Evolutionary conservation across 2,888 invertebrate species (phyloP), one percentile per base, ranked within the genome.

Genomic region (Mechanitis mazaeus): DNA sequence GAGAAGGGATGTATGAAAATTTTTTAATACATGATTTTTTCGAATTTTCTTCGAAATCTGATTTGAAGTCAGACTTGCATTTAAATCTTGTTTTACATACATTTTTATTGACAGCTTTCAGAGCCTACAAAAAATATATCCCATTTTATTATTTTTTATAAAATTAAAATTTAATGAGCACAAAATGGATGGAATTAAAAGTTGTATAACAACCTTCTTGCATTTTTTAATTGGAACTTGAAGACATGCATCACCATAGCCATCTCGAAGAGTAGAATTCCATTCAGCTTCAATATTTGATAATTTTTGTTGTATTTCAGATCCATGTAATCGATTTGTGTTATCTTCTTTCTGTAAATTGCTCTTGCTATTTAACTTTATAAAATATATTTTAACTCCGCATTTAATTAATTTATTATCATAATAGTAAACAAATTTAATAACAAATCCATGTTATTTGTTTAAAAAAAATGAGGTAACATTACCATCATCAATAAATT

Each of bases 141-240:
- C 35, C 9, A 11, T 42, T 42, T 42, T 3, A 50, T 11, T 12
- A 54, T 45, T 12, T 45, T 56, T 11, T 1, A 12, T 28, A 46
- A 42, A 5, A 47, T 28, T 46, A 45, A 20, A 20, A 20, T 20
- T 20, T 20, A 20, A 20, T 20, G 20, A 20, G 20, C 20, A 20
- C 20, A 20, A 20, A 20, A 20, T 20, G 20, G 20, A 20, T 20
- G 20, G 0, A 20, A 20, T 20, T 20, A 20, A 20, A 20, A 20
- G 20, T 20, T 20, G 20, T 20, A 20, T 20, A 20, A 20, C 64
- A 66, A 74, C 74, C 66, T 64, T 72, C 12, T 70, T 75, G 68
- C 87, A 87, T 69, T 83, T 86, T 55, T 67, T 78, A 1, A 85
- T 55, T 1, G 84, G 81, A 0, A 83, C 64, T 69, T 77, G 82